phyloP scores from a whole-genome alignment of 2,113 vertebrate genomes.

The Rallus limicola region DNA sequence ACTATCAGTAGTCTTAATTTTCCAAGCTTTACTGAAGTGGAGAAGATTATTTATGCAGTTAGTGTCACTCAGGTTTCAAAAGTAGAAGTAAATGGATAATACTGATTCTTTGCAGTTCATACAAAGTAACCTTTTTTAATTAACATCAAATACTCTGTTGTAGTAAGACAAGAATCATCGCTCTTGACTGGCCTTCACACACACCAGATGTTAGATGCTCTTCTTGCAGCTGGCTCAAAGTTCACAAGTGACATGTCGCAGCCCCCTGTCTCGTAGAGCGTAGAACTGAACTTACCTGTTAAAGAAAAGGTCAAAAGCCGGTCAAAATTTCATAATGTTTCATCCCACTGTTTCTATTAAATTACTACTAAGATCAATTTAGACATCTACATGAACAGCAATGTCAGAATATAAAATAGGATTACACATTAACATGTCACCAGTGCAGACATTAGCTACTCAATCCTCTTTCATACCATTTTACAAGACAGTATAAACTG shows the following conservation, averaged over 20 bases:
- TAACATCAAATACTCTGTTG: not conserved
- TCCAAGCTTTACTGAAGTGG: not conserved
- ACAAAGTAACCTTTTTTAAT: not conserved
- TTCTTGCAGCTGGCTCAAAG: constrained; percentile 95
- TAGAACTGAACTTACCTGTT: constrained; percentile 93
- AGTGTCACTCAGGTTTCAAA: not conserved
- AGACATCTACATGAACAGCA: not conserved
- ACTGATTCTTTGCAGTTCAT: not conserved
- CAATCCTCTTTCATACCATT: not conserved
- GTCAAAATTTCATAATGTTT: constrained; percentile 6
- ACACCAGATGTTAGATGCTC: constrained; percentile 97
- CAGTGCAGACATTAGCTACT: not conserved
- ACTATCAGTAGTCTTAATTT: not conserved
- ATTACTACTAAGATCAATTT: not conserved
- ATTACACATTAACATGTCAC: not conserved
- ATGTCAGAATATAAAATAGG: not conserved
- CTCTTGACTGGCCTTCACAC: constrained; percentile 71
- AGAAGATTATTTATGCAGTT: not conserved
- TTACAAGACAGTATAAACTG: not conserved
- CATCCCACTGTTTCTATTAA: not conserved
- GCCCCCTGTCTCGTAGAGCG: constrained; percentile 92
- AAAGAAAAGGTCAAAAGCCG: constrained; percentile 64
- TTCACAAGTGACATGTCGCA: constrained; percentile 97
- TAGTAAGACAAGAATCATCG: constrained; percentile 39
- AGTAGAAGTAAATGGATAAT: not conserved